Percentiles rank a stretch among this genome's conserved stretches.
phyloP scores from a whole-genome alignment of 2,888 invertebrate genomes.

The Platycnemis pennipes region DNA sequence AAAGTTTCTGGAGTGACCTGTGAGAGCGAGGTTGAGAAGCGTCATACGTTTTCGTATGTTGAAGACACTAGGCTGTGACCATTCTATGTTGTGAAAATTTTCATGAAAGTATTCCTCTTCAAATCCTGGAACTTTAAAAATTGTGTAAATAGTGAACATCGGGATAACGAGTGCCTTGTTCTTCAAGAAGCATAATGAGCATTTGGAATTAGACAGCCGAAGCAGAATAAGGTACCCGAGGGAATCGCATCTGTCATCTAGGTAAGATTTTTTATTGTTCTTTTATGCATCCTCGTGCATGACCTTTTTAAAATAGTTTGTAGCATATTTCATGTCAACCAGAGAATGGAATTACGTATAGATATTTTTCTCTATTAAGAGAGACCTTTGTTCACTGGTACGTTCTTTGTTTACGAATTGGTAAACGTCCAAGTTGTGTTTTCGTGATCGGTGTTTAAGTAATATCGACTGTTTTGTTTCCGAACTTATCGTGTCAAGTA shows the following conservation, averaged over 20 bases:
- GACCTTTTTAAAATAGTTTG: neutral
- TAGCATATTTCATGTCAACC: neutral
- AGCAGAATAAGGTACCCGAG: neutral
- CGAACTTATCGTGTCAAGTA: neutral
- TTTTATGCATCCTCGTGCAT: neutral
- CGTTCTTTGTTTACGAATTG: neutral
- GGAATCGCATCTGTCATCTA: slow-evolving; percentile 8
- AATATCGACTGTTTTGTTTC: neutral
- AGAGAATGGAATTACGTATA: neutral
- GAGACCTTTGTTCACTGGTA: neutral
- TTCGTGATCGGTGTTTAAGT: neutral
- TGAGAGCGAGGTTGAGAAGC: neutral
- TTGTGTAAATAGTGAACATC: neutral
- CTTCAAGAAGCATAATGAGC: neutral
- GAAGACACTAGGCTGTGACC: neutral
- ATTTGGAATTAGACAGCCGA: neutral
- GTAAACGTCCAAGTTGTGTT: neutral
- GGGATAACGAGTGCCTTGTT: slow-evolving; percentile 11
- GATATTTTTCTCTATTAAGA: neutral
- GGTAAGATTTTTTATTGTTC: neutral
- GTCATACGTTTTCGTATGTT: neutral
- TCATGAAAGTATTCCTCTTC: neutral
- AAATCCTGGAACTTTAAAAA: neutral
- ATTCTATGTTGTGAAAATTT: neutral
- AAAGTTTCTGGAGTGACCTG: neutral